Percentiles rank a stretch among this genome's conserved stretches.
phyloP scores from a whole-genome alignment of 1,140 invertebrate genomes.

The Delia radicum region DNA sequence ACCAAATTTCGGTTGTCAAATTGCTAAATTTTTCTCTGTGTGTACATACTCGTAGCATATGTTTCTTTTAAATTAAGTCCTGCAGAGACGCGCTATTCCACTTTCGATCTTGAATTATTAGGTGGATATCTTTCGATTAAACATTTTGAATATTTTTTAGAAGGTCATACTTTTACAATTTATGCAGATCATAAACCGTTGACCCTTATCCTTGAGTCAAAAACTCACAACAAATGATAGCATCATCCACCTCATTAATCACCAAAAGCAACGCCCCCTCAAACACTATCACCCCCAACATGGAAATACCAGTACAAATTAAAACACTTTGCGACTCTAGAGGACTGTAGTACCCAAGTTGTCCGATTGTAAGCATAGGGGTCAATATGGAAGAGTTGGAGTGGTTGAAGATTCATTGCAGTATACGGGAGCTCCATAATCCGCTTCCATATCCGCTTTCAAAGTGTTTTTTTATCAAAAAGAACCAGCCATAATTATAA shows the following conservation, averaged over 20 bases:
- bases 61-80: too few species aligned
- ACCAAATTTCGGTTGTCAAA: too few species aligned
- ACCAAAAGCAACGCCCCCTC: too few species aligned
- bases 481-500: constrained; percentile 84
- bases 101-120: too few species aligned
- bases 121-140: too few species aligned
- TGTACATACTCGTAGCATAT: too few species aligned
- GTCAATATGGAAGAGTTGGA: constrained; percentile 84
- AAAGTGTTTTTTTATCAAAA: constrained; percentile 86
- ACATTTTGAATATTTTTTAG: too few species aligned
- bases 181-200: too few species aligned
- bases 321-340: constrained; percentile 40
- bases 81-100: too few species aligned
- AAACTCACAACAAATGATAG: not conserved
- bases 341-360: constrained; percentile 37
- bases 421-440: constrained; percentile 97
- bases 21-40: too few species aligned
- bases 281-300: not conserved
- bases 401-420: constrained; percentile 90
- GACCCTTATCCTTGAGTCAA: too few species aligned
- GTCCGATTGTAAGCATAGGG: constrained; percentile 70
- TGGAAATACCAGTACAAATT: constrained; percentile 40
- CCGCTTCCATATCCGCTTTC: constrained; percentile 85
- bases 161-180: too few species aligned
- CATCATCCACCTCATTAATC: not conserved